Base-by-base conservation (phyloP, 2,797 vertebrate species). In the Staurois parvus region DNA sequence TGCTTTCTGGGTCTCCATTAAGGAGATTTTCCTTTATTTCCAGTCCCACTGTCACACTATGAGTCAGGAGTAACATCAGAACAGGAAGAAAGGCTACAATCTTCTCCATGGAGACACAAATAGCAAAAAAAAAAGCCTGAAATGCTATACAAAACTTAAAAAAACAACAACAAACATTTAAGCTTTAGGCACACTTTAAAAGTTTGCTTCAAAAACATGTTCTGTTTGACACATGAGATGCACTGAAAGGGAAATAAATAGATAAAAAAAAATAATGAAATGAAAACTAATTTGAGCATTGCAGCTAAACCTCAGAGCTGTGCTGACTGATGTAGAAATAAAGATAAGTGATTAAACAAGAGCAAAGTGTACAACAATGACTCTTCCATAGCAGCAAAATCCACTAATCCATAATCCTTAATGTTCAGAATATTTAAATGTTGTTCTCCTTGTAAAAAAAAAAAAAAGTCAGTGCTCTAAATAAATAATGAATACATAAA, bases 401-500 rank as follows among this genome's bases (percentile, higher is more conserved):
- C 4, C 10, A 81, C 42, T 45, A 42, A 32, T 15, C n/a, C 34
- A 68, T 7, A 30, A 62, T 68, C 5, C 26, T 32, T 19, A 75
- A n/a, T 42, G 72, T 74, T 34, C 72, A 8, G 5, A 28, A 34
- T 52, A 28, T 48, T 76, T 62, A 70, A 9, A 56, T 26, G 70
- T 26, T 11, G 48, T 84, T 42, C 32, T 42, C 6, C 9, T 15
- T 6, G 21, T 77, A 72, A 42, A 72, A 10, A 34, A 8, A 62
- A 34, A 34, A 34, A 34, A 34, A 34, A 2, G 1, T 21, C 28
- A 26, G 4, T 42, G 2, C 19, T 67, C 28, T 11, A 45, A 34
- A 79, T 30, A 69, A 52, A 79, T 32, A 67, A 64, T n/a, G n/a
- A n/a, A 40, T 40, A 66, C 30, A 32, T 29, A 42, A 59, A 59